Base-by-base conservation (phyloP, 2,113 vertebrate genomes). In the Scopus umbretta region DNA sequence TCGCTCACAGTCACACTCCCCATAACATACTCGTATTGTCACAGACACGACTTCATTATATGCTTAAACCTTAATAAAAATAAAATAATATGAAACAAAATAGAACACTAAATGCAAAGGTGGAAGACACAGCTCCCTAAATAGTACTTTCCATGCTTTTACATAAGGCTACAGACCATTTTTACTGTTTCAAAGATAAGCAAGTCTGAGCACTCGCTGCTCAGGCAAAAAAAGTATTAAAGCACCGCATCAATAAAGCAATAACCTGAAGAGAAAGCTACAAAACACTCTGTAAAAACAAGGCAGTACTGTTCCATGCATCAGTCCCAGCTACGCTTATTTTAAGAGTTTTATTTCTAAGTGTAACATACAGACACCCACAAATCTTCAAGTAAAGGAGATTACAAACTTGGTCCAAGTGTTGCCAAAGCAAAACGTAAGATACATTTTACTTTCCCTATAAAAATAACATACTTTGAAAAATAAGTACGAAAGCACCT, bases 321-420 rank as follows among this genome's bases (percentile, higher is more conserved):
- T 70, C 84, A 84, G 17, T 20, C 56, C 71, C 71, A 94, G 82
- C 80, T 87, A 94, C 2, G 2, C 79, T 90, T 84, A 91, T 88
- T 80, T 53, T 5, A 96, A 92, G 38, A 91, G 56, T 43, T 94
- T 93, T 76, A 96, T 90, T 97, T 88, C 90, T 73, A 82, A 74
- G 56, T 90, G 84, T 34, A 96, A 87, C 66, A 89, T 47, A 66
- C 9, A 90, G 87, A 91, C 63, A 89, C 36, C 86, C 62, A 78
- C 85, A 85, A 63, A 72, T 76, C 62, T 90, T 76, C 36, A 50
- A 20, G 56, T 92, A 93, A 78, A 92, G 66, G 65, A 71, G 78
- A 97, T 95, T 93, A 95, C 81, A 96, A 96, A 97, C 92, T 85
- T 83, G 94, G 55, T 56, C 88, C 55, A 36, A 72, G 40, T 47